Base-by-base conservation (phyloP, 2,113 vertebrate species). In the Desmodus rotundus region DNA sequence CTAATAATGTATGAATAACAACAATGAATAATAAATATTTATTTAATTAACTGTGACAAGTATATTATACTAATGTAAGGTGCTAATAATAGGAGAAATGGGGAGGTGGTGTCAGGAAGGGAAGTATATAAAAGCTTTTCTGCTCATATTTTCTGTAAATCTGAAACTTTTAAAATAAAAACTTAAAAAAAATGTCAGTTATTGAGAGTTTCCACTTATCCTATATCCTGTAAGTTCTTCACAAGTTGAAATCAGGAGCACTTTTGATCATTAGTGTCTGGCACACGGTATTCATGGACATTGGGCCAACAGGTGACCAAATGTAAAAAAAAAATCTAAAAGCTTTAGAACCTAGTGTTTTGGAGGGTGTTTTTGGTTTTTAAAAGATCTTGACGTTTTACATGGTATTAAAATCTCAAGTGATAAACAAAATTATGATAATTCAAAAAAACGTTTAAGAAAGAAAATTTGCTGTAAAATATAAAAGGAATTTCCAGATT, bases 151-250 rank as follows among this genome's bases (percentile, higher is more conserved):
- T 85, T 84, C 50, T 74, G 28, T 63, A 83, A 93, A 91, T 65
- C 61, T 72, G 68, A 93, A 88, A 94, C 41, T 73, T 89, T 41
- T 54, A 89, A 88, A 94, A 89, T 80, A 73, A 78, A 92, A 92
- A 50, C 14, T 38, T 36, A 47, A 45, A 80, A 80, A 89, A 45
- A 77, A 26, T 54, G 65, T 24, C 12, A 87, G 22, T 47, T 54
- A 52, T 41, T 73, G 52, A 87, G 68, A 93, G 38, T 73, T 88
- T 80, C 31, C 20, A 77, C 36, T 58, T 74, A 85, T 58, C 20
- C 77, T 56, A 45, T 74, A 74, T 68, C 47, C 14, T 93, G 45
- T 50, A 86, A 68, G 14, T 85, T 93, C 33, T 36, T 85, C 24
- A 5, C 17, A 7, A 87, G 33, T 13, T 87, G 33, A 88, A 80